phyloP scores from a whole-genome alignment of 2,888 invertebrate genomes.

The Campaea margaritaria region DNA sequence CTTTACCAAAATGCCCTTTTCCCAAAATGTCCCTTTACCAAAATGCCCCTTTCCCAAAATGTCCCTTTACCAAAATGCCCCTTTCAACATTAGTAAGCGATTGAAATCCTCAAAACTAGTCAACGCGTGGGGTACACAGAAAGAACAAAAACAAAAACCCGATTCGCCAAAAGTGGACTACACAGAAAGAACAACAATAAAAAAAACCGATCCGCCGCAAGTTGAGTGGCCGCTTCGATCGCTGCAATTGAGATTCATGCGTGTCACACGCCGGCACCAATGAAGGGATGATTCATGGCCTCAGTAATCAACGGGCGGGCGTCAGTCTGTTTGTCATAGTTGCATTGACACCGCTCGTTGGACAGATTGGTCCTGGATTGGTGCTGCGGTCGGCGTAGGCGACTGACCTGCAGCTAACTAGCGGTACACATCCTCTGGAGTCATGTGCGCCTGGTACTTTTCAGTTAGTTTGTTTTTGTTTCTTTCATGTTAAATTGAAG shows the following conservation, averaged over 20 bases:
- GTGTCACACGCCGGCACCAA: constrained; percentile 34
- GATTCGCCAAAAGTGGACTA: constrained; percentile 41
- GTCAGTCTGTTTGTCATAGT: constrained; percentile 55
- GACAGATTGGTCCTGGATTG: constrained; percentile 10
- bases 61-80: no score
- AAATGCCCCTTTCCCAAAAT: no score
- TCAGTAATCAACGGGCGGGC: constrained; percentile 46
- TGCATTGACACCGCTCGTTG: constrained; percentile 45
- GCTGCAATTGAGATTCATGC: constrained; percentile 55
- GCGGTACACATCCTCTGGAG: no score
- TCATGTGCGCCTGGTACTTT: no score
- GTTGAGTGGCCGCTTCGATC: constrained; percentile 45
- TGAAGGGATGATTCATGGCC: constrained; percentile 54
- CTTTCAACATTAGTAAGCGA: no score
- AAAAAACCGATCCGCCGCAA: constrained; percentile 21
- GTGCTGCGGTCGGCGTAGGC: background rate
- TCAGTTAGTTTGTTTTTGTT: no score
- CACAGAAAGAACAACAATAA: no score
- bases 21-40: no score
- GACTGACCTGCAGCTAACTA: background rate
- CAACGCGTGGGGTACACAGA: no score
- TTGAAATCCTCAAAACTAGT: no score
- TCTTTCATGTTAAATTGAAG: no score
- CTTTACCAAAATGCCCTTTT: no score
- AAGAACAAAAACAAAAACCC: constrained; percentile 5